Evolutionary conservation across 1,140 invertebrate genomes (phyloP).

Genomic region (Schlechtendalia chinensis): DNA sequence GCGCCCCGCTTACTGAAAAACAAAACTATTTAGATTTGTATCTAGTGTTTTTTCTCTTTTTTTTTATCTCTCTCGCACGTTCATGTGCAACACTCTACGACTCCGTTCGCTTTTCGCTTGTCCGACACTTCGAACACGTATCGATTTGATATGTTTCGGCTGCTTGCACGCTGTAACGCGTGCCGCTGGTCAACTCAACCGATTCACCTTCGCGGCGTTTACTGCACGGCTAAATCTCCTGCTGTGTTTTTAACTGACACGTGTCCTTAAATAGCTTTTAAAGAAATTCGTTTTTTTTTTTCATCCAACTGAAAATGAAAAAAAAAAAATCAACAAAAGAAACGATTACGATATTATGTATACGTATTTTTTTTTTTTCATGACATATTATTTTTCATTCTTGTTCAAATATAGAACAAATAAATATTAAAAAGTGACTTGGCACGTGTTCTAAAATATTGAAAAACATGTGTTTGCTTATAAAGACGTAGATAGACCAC

Average conservation of each 20-base stretch:
- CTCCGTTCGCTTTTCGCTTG: too few relatives aligned
- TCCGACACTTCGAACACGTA: too few relatives aligned
- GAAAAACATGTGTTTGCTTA: slow-evolving; percentile 34
- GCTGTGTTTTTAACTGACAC: slow-evolving; percentile 45
- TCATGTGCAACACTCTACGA: too few relatives aligned
- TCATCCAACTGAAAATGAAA: not conserved
- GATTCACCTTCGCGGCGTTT: slow-evolving; percentile 16
- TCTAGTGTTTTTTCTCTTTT: too few relatives aligned
- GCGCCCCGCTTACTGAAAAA: too few relatives aligned
- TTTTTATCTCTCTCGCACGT: too few relatives aligned
- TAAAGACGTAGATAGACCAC: not conserved
- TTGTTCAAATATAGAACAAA: slow-evolving; percentile 45
- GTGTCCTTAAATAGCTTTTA: slow-evolving; percentile 38
- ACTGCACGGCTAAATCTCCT: slow-evolving; percentile 31
- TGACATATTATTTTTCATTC: slow-evolving; percentile 33
- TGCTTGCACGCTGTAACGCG: too few relatives aligned
- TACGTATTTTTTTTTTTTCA: slow-evolving; percentile 6
- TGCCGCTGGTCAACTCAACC: slow-evolving; percentile 16
- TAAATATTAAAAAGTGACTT: slow-evolving; percentile 41
- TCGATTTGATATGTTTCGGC: too few relatives aligned
- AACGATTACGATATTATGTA: slow-evolving; percentile 11
- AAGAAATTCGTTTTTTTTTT: slow-evolving; percentile 21
- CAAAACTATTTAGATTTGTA: too few relatives aligned
- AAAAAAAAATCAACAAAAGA: slow-evolving; percentile 40
- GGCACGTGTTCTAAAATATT: slow-evolving; percentile 42